phyloP scores from a whole-genome alignment of 2,797 vertebrate genomes.

The Sebastiscus tertius region DNA sequence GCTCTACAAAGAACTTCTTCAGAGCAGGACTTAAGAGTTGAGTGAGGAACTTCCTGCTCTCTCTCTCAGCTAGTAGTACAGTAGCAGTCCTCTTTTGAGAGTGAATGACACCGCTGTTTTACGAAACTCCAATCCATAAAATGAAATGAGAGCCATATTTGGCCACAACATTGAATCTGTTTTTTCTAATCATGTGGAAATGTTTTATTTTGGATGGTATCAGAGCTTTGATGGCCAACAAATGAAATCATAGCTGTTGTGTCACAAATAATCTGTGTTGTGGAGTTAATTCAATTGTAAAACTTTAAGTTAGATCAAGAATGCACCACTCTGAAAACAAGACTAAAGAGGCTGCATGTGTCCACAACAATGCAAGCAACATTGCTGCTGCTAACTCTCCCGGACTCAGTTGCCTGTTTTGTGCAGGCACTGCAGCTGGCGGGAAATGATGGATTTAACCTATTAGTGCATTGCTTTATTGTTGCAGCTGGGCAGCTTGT shows the following conservation, averaged over 20 bases:
- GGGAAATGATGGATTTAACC: no score
- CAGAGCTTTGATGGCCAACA: neutral
- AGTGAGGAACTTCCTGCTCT: neutral
- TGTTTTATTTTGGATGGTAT: neutral
- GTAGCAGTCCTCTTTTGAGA: neutral
- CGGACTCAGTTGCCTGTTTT: no score
- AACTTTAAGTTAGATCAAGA: no score
- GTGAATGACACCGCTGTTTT: neutral
- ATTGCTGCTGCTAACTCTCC: no score
- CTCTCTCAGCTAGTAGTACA: neutral
- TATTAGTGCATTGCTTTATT: no score
- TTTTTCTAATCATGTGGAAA: neutral
- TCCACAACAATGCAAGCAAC: no score
- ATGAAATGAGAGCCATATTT: neutral
- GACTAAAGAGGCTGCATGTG: no score
- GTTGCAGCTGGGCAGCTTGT: no score
- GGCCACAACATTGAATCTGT: neutral
- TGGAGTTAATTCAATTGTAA: neutral
- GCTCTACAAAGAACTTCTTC: no score
- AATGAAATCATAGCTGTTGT: conserved; percentile 3
- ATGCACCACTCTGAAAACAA: neutral
- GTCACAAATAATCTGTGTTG: neutral
- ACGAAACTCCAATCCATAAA: neutral
- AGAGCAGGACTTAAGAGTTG: no score
- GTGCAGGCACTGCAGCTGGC: no score